These are phyloP conservation scores for Taeniopygia guttata DNA, from an alignment of 2,797 vertebrate genomes.

Conservation along the genomic window DNA sequence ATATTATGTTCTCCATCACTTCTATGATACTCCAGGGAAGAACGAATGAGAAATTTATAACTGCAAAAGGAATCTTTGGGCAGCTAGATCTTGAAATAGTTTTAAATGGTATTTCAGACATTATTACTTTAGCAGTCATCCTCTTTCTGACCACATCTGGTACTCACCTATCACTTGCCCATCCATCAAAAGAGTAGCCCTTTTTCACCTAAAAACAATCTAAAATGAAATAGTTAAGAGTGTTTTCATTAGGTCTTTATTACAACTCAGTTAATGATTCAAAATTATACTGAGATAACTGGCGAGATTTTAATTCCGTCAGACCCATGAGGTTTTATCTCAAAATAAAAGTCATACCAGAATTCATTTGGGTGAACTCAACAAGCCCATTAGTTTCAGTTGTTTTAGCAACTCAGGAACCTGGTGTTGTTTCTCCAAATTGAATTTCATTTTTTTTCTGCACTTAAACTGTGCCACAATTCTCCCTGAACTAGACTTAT, in stretches of 20 bases:
- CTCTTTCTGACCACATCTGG: not conserved
- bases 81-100: not conserved
- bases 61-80: slow-evolving; percentile 8
- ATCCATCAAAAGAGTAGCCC: not conserved
- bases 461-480: not conserved
- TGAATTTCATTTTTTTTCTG: not conserved
- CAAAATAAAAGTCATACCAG: not conserved
- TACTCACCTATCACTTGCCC: not conserved
- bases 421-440: not conserved
- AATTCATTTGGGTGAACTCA: not conserved
- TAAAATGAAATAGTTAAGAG: not conserved
- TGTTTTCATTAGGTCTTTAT: not conserved
- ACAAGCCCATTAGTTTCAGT: not conserved
- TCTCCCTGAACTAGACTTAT: not conserved
- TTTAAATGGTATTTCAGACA: slow-evolving; percentile 12
- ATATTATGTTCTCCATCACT: slow-evolving; percentile 33
- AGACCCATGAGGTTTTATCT: not conserved
- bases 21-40: slow-evolving; percentile 34
- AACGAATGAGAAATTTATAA: slow-evolving; percentile 27
- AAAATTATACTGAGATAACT: not conserved
- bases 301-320: not conserved
- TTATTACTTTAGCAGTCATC: slow-evolving; percentile 36
- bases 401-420: not conserved
- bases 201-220: not conserved
- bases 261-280: not conserved